Evolutionary conservation across 2,113 vertebrate genomes (phyloP).

Genomic region (Zosterops pallidus): DNA sequence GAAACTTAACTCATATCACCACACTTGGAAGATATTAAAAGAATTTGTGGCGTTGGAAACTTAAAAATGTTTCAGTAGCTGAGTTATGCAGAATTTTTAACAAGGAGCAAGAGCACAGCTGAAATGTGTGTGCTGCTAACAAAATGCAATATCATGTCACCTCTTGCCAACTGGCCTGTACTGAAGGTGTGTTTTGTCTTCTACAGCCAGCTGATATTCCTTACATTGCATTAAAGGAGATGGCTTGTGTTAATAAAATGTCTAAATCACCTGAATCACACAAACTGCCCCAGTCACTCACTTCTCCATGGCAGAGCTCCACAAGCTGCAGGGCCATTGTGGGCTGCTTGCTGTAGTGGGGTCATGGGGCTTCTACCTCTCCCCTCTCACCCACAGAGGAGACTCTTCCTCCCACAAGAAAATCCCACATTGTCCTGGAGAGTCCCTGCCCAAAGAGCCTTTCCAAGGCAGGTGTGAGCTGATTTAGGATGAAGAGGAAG

Average conservation of each 20-base stretch:
- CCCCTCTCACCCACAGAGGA: background rate
- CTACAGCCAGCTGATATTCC: background rate
- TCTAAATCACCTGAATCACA: background rate
- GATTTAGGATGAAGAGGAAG: background rate
- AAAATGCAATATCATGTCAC: background rate
- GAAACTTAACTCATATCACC: background rate
- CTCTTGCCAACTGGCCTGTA: background rate
- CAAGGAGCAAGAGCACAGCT: background rate
- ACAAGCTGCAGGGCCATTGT: background rate
- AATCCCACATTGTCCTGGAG: too few relatives aligned
- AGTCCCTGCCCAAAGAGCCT: background rate
- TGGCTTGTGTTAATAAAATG: background rate
- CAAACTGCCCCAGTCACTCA: rapidly evolving
- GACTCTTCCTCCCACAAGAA: background rate
- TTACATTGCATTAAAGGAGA: background rate
- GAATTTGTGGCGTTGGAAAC: background rate
- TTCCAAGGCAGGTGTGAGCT: background rate
- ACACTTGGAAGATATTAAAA: background rate
- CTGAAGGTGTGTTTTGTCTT: background rate
- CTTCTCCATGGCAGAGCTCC: background rate
- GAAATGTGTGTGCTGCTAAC: background rate
- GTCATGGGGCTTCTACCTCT: background rate
- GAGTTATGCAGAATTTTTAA: background rate
- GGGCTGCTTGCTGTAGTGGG: too few relatives aligned
- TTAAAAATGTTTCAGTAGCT: background rate